Conservation (phyloP, 2,113 vertebrate species). For the Oncorhynchus nerka region DNA sequence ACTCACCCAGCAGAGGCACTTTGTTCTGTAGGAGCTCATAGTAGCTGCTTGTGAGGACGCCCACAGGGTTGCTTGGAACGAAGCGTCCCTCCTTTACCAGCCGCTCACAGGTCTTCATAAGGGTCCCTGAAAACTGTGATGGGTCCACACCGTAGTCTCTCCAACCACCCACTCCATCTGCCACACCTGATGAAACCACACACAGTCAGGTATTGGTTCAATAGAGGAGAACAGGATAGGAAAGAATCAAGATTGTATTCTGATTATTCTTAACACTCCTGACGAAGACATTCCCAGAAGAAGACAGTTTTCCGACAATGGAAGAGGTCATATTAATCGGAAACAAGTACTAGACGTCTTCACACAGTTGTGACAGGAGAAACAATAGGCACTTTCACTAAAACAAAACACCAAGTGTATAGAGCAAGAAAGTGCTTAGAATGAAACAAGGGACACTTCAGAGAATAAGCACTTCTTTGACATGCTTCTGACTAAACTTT, state of each 20-base stretch:
- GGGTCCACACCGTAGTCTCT: conserved; percentile 98
- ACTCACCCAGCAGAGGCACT: conserved; percentile 95
- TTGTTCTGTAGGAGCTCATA: conserved; percentile 98
- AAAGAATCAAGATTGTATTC: not conserved
- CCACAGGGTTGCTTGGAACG: conserved; percentile 90
- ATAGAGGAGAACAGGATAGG: not conserved
- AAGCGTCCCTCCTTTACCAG: conserved; percentile 97
- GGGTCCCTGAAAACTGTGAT: conserved; percentile 96
- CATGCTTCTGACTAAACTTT: not conserved
- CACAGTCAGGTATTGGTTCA: not conserved
- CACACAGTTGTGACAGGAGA: conserved; percentile 18
- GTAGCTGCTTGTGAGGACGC: conserved; percentile 93
- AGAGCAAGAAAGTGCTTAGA: not conserved
- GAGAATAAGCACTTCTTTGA: not conserved
- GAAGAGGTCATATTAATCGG: not conserved
- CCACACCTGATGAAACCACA: conserved; percentile 80
- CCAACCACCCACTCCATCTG: conserved; percentile 98
- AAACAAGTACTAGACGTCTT: not conserved
- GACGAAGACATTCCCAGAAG: not conserved
- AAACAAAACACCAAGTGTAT: conserved; percentile 10
- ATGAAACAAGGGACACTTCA: conserved; percentile 3
- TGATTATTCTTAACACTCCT: no score
- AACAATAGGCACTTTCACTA: conserved; percentile 37
- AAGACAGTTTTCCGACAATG: not conserved
- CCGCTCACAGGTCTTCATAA: conserved; percentile 95